Evolutionary conservation across 2,797 vertebrate genomes (phyloP).

Genomic region (Platalea minor): DNA sequence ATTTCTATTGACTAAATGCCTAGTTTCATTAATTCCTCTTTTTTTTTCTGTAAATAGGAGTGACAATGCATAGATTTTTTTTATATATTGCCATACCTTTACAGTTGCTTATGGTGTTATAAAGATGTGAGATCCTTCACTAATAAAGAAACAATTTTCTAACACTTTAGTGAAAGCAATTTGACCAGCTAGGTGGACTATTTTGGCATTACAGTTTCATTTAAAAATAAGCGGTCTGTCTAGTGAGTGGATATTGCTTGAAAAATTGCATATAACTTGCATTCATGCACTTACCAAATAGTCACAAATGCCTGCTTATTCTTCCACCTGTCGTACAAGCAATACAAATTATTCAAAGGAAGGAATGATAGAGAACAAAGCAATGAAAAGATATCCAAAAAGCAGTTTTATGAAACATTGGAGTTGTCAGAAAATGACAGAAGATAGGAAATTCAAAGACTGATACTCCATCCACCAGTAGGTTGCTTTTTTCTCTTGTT

Average conservation of each 20-base stretch:
- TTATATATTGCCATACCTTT: neutral
- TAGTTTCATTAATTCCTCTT: neutral
- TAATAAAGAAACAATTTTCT: neutral
- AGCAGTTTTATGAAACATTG: neutral
- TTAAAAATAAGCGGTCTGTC: neutral
- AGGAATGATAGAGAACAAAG: neutral
- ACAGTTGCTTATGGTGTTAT: neutral
- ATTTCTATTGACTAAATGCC: neutral
- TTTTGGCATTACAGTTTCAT: neutral
- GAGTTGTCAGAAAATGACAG: neutral
- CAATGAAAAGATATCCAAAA: neutral
- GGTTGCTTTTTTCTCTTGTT: neutral
- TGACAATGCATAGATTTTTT: neutral
- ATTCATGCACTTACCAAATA: neutral
- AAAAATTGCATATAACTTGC: neutral
- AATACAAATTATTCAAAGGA: neutral
- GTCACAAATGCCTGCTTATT: neutral
- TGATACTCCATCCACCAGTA: neutral
- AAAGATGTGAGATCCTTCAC: neutral
- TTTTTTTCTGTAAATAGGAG: neutral
- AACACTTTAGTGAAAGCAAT: neutral
- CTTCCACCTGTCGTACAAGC: neutral
- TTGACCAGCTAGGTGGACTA: neutral
- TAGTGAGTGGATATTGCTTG: neutral
- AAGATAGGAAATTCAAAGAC: neutral